Conservation (phyloP, 2,888 invertebrate species). For the Panopea generosa region DNA sequence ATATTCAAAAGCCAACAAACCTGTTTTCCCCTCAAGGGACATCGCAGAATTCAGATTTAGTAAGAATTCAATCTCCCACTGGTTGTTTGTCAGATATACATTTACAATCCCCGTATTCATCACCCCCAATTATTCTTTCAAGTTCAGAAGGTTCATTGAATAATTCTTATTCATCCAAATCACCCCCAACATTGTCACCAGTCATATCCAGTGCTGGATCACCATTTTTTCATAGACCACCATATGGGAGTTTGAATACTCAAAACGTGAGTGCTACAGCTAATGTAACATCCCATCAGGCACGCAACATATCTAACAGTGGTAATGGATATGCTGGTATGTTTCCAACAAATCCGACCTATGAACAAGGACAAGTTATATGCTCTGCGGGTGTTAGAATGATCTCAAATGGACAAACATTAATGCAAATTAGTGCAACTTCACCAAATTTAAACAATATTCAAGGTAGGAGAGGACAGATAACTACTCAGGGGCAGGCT, state of each 20-base stretch:
- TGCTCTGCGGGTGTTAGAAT: slow-evolving; percentile 34
- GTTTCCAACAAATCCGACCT: background rate
- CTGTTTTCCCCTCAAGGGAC: slow-evolving; percentile 14
- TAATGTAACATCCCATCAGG: too few relatives aligned
- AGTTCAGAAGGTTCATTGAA: background rate
- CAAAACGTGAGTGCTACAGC: too few relatives aligned
- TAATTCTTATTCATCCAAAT: too few relatives aligned
- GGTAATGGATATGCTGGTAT: too few relatives aligned
- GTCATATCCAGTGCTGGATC: background rate
- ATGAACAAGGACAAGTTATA: slow-evolving; percentile 37
- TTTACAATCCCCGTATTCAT: slow-evolving; percentile 10
- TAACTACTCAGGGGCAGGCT: background rate
- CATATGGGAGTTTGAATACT: too few relatives aligned
- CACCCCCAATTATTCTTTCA: slow-evolving; percentile 12
- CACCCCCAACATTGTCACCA: slow-evolving; percentile 10
- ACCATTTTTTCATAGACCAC: too few relatives aligned
- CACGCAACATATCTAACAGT: too few relatives aligned
- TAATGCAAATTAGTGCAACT: slow-evolving; percentile 8
- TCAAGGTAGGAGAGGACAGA: background rate
- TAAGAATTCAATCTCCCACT: slow-evolving; percentile 43
- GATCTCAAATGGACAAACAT: slow-evolving; percentile 53
- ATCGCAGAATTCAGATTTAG: slow-evolving; percentile 19
- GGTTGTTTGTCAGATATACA: background rate
- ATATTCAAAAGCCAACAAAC: too few relatives aligned
- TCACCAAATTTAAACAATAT: background rate